phyloP scores from a whole-genome alignment of 2,797 vertebrate genomes.

The Lutjanus campechanus region DNA sequence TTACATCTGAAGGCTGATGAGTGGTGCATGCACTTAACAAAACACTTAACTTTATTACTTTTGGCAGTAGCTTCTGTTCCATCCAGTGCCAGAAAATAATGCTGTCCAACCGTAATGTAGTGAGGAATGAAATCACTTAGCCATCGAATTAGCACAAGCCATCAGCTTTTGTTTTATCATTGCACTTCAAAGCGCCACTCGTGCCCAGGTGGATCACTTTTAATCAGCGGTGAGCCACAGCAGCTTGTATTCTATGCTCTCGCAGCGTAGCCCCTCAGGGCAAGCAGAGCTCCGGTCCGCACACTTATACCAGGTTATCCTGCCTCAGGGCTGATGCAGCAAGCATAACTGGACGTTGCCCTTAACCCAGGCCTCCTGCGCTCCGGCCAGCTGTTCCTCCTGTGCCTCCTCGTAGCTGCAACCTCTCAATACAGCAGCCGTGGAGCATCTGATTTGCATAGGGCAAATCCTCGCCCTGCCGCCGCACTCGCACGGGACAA shows the following conservation, averaged over 20 bases:
- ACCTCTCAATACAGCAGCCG: background rate
- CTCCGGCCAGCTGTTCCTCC: slow-evolving; percentile 61
- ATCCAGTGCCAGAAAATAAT: slow-evolving; percentile 71
- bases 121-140: slow-evolving; percentile 75
- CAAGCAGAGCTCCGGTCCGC: slow-evolving; percentile 29
- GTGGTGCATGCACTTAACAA: slow-evolving; percentile 63
- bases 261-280: slow-evolving; percentile 62
- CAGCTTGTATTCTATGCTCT: slow-evolving; percentile 67
- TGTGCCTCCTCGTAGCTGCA: background rate
- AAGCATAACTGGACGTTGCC: slow-evolving; percentile 56
- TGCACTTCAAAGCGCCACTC: slow-evolving; percentile 74
- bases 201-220: slow-evolving; percentile 77
- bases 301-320: slow-evolving; percentile 49
- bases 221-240: slow-evolving; percentile 73
- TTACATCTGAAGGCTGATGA: slow-evolving; percentile 55
- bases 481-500: slow-evolving; percentile 36
- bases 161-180: slow-evolving; percentile 75
- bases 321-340: slow-evolving; percentile 63
- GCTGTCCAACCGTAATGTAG: slow-evolving; percentile 64
- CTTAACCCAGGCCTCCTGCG: slow-evolving; percentile 37
- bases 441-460: slow-evolving; percentile 70
- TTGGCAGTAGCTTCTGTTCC: slow-evolving; percentile 66
- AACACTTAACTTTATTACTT: slow-evolving; percentile 78
- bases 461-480: slow-evolving; percentile 36
- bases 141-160: slow-evolving; percentile 71